These are phyloP conservation scores for Ariopsis seemanni DNA, from an alignment of 2,113 vertebrate species.

Conservation along the genomic window DNA sequence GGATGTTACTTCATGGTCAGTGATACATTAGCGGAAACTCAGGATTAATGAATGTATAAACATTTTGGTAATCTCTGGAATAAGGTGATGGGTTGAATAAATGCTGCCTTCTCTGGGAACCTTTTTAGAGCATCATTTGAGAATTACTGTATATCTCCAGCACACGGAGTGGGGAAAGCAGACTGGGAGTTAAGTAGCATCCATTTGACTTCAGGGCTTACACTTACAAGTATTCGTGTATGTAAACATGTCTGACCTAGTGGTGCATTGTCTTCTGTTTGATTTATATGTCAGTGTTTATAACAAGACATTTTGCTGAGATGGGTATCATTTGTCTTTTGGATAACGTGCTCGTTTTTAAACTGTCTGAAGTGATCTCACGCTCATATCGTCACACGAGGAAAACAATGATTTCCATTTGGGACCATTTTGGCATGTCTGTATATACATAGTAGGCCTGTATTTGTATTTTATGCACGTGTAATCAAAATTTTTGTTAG, in stretches of 20 bases:
- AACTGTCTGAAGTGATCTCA: slow-evolving; percentile 39
- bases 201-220: slow-evolving; percentile 49
- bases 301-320: slow-evolving; percentile 25
- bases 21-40: slow-evolving; percentile 71
- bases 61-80: slow-evolving; percentile 64
- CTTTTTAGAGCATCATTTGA: slow-evolving; percentile 58
- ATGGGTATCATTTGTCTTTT: slow-evolving; percentile 38
- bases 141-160: slow-evolving; percentile 48
- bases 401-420: slow-evolving; percentile 19
- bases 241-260: slow-evolving; percentile 40
- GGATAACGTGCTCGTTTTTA: slow-evolving; percentile 25
- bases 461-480: neutral
- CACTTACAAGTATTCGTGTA: slow-evolving; percentile 31
- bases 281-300: slow-evolving; percentile 44
- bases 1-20: slow-evolving; percentile 66
- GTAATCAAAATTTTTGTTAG: neutral
- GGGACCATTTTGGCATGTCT: neutral
- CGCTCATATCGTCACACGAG: slow-evolving; percentile 10
- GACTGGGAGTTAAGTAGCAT: slow-evolving; percentile 40
- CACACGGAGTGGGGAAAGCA: slow-evolving; percentile 34
- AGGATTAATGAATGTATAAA: slow-evolving; percentile 71
- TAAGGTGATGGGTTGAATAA: slow-evolving; percentile 64
- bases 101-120: slow-evolving; percentile 57
- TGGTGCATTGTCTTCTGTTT: slow-evolving; percentile 41
- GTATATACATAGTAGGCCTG: neutral